phyloP scores from a whole-genome alignment of 2,113 vertebrate species.

The Labrus mixtus region DNA sequence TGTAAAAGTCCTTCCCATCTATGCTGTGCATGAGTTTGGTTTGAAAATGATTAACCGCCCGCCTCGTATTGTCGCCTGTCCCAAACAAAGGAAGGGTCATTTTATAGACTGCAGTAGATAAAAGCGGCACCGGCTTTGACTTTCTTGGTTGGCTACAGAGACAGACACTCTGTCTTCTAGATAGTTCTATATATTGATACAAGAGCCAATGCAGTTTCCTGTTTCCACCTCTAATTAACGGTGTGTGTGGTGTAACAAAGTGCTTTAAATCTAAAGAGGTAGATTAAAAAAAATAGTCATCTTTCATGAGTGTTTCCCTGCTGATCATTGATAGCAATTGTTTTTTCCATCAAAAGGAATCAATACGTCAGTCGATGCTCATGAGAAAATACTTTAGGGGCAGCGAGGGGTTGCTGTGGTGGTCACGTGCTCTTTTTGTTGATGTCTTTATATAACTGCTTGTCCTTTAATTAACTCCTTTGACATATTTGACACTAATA shows the following conservation, averaged over 20 bases:
- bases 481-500: not conserved
- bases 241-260: too few relatives aligned
- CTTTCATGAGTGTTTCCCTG: not conserved
- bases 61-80: too few relatives aligned
- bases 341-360: conserved; percentile 59
- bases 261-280: not conserved
- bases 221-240: not conserved
- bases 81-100: too few relatives aligned
- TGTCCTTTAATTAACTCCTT: not conserved
- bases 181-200: not conserved
- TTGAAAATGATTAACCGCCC: too few relatives aligned
- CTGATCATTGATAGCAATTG: conserved; percentile 23
- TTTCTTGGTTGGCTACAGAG: not conserved
- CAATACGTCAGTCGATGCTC: conserved; percentile 56
- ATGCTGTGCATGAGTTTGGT: too few relatives aligned
- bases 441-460: conserved; percentile 18
- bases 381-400: conserved; percentile 40
- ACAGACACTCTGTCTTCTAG: not conserved
- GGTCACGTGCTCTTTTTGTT: conserved; percentile 41
- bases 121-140: not conserved
- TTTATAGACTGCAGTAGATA: too few relatives aligned
- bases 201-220: not conserved
- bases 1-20: too few relatives aligned
- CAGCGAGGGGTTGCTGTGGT: conserved; percentile 22
- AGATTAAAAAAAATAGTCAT: not conserved